Conservation (phyloP, 1,140 invertebrate genomes). For the Hyphantria cunea region DNA sequence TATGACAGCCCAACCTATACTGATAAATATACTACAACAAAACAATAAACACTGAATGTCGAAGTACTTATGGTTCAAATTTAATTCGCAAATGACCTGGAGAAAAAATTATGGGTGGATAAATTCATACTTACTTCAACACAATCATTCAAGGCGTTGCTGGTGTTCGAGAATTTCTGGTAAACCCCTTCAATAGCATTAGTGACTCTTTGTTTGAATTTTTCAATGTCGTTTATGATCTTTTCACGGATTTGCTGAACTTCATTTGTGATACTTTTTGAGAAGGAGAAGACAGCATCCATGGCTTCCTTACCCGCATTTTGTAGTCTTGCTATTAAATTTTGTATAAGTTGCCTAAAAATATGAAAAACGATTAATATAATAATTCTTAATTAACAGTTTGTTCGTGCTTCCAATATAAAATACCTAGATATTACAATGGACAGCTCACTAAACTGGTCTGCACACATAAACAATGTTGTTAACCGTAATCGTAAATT, state of each 20-base stretch:
- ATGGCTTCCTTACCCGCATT: slow-evolving; percentile 48
- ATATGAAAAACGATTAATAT: slow-evolving; percentile 9
- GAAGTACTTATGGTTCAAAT: too few species aligned
- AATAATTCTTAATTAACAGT: too few species aligned
- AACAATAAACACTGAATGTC: too few species aligned
- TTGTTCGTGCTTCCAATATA: too few species aligned
- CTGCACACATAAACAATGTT: too few species aligned
- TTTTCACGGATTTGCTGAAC: slow-evolving; percentile 40
- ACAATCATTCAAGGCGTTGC: slow-evolving; percentile 45
- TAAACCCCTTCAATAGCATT: slow-evolving; percentile 43
- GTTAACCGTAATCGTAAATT: too few species aligned
- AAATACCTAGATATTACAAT: too few species aligned
- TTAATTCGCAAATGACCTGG: neutral
- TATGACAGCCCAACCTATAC: too few species aligned
- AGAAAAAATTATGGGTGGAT: neutral
- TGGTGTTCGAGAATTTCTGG: slow-evolving; percentile 44
- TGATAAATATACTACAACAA: too few species aligned
- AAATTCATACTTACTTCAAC: slow-evolving; percentile 63
- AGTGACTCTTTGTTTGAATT: slow-evolving; percentile 40
- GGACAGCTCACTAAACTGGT: too few species aligned
- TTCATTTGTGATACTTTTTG: slow-evolving; percentile 46
- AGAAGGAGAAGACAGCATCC: slow-evolving; percentile 47
- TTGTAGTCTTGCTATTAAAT: slow-evolving; percentile 47
- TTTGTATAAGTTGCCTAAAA: slow-evolving; percentile 52
- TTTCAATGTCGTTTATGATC: slow-evolving; percentile 44